Evolutionary conservation across 2,113 vertebrate species (phyloP).

Genomic region (Myotis davidii): DNA sequence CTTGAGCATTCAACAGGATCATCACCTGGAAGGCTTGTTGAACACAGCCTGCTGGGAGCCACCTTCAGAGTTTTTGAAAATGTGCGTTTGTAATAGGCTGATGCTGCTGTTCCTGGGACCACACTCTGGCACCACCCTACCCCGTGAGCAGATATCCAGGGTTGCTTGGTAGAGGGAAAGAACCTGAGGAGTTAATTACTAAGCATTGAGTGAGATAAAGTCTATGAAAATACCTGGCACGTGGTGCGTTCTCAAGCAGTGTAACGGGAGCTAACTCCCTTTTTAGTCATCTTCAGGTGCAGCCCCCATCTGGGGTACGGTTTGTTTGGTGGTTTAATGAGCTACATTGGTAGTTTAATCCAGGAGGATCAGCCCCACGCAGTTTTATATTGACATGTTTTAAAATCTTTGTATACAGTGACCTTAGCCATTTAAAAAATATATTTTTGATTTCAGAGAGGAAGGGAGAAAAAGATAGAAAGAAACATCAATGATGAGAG

Average conservation of each 20-base stretch:
- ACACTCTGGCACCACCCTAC: background rate
- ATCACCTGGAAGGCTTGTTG: background rate
- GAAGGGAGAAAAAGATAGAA: too few species aligned
- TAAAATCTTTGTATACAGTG: background rate
- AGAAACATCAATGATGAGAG: too few species aligned
- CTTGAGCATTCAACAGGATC: background rate
- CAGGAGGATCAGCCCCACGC: background rate
- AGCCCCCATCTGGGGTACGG: background rate
- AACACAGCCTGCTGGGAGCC: background rate
- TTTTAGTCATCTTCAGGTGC: background rate
- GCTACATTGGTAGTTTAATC: background rate
- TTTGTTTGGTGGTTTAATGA: background rate
- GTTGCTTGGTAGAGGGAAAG: background rate
- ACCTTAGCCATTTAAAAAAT: background rate
- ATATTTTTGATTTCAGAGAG: too few species aligned
- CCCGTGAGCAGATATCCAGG: background rate
- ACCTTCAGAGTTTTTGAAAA: background rate
- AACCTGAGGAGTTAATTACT: background rate
- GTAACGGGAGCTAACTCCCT: background rate
- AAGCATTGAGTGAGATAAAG: background rate
- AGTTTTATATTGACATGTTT: background rate
- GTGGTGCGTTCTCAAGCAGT: background rate
- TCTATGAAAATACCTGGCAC: background rate
- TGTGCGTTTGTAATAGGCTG: background rate
- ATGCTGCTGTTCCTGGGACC: background rate